Conservation (phyloP, 2,888 invertebrate genomes). For the Eulithis prunata region DNA sequence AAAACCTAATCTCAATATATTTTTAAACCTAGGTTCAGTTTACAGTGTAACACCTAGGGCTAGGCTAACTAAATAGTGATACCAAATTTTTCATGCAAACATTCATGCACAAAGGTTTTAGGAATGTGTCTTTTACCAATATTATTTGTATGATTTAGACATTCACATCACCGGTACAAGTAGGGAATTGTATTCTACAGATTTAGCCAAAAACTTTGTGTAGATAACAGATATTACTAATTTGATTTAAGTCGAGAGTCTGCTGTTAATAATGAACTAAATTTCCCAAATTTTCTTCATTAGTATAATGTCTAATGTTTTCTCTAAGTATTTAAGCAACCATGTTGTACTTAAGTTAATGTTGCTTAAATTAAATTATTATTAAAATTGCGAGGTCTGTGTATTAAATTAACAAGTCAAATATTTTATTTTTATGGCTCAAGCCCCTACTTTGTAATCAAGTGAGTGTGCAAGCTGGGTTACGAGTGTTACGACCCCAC, state of each 20-base stretch:
- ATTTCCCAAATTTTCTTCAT: slow-evolving; percentile 26
- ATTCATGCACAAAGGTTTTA: too few relatives aligned
- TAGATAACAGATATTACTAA: not conserved
- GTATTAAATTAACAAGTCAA: slow-evolving; percentile 22
- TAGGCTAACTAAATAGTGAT: too few relatives aligned
- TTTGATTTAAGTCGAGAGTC: slow-evolving; percentile 16
- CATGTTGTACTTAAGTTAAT: slow-evolving; percentile 18
- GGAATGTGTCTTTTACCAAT: too few relatives aligned
- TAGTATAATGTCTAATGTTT: slow-evolving; percentile 22
- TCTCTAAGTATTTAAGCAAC: slow-evolving; percentile 23
- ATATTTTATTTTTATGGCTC: slow-evolving; percentile 9
- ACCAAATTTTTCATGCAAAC: too few relatives aligned
- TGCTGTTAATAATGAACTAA: slow-evolving; percentile 15
- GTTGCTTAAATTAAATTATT: slow-evolving; percentile 24
- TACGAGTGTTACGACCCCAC: not conserved
- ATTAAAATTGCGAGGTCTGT: slow-evolving; percentile 14
- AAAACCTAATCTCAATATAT: too few relatives aligned
- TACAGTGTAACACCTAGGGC: too few relatives aligned
- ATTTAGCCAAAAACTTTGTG: slow-evolving; percentile 1
- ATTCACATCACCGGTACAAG: not conserved
- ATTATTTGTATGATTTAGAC: not conserved
- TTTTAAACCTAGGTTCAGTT: too few relatives aligned
- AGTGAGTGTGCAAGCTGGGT: slow-evolving; percentile 2
- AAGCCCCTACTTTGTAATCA: not conserved
- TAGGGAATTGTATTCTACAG: not conserved